phyloP scores from a whole-genome alignment of 1,140 invertebrate species.

The Manduca sexta region DNA sequence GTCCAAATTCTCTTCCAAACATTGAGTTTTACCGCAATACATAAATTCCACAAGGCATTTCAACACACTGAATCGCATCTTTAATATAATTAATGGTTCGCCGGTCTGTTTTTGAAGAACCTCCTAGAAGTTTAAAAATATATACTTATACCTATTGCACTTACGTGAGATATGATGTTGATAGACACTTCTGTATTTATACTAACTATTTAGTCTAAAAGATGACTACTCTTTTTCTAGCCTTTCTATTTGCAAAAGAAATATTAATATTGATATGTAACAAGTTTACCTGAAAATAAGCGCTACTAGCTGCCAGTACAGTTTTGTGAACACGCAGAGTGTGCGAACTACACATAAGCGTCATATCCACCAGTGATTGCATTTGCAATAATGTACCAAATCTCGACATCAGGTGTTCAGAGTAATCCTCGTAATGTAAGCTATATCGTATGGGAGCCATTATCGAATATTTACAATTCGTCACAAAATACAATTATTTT shows the following conservation, averaged over 20 bases:
- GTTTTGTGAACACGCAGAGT: slow-evolving; percentile 76
- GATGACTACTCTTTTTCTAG: no score
- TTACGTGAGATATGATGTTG: no score
- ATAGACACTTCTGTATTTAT: no score
- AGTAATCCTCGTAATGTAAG: slow-evolving; percentile 75
- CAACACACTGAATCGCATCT: slow-evolving; percentile 62
- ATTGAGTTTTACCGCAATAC: slow-evolving; percentile 67
- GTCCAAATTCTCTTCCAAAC: slow-evolving; percentile 61
- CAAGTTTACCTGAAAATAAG: slow-evolving; percentile 77
- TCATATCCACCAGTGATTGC: slow-evolving; percentile 77
- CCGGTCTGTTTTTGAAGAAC: slow-evolving; percentile 59
- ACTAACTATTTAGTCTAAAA: no score
- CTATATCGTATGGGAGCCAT: slow-evolving; percentile 68
- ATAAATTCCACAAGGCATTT: slow-evolving; percentile 65
- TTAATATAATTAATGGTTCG: slow-evolving; percentile 61
- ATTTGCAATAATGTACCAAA: slow-evolving; percentile 75
- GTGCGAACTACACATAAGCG: slow-evolving; percentile 76
- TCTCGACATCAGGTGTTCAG: slow-evolving; percentile 71
- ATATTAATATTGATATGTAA: no score
- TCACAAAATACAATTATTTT: not conserved
- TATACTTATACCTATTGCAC: not conserved
- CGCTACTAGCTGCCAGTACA: slow-evolving; percentile 76
- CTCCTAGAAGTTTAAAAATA: slow-evolving; percentile 36
- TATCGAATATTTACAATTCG: slow-evolving; percentile 5
- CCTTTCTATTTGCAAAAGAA: no score